Evolutionary conservation across 2,888 invertebrate genomes (phyloP), one percentile per base, ranked within the genome.

Genomic region (Metacarcinus magister): DNA sequence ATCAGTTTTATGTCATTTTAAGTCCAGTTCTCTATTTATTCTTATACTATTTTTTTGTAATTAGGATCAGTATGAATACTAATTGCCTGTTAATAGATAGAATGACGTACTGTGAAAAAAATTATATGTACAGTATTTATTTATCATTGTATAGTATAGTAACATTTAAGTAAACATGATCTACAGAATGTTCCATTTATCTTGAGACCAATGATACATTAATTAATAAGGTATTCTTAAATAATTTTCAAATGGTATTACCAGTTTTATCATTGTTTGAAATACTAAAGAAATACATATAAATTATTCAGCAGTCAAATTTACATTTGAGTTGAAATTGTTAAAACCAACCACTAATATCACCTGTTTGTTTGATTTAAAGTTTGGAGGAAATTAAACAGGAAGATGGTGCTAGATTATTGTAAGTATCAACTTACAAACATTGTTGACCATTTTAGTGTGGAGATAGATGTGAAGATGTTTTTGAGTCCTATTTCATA

Each of bases 81-180:
- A 39, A 32, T 39, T 87, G 39, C 75, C 32, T 87, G 87, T 87
- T 19, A 39, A 32, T 32, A 3, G 19, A 67, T 67, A 67, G 87
- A 39, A n/a, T 75, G 13, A 39, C 87, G 39, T 87, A 87, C 19
- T 32, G 39, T 87, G 87, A 87, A 19, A 39, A 75, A 87, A 87
- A 39, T 87, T 39, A 39, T 39, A 39, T 87, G 87, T 87, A 87
- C 39, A 87, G 87, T 39, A 87, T 87, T 87, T 87, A 87, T 39
- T 87, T 87, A 87, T 87, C 87, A 87, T 75, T 75, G 75, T 87
- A 87, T 87, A 87, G 75, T 87, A 87, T 87, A 87, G 87, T 87
- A 39, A 87, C 87, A 87, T 16, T 32, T 87, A 87, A 87, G 87
- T 87, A 87, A 87, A 87, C 87, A 39, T 87, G 32, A 39, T 87